phyloP scores from a whole-genome alignment of 2,888 invertebrate species.

The Trachelus stipa region DNA sequence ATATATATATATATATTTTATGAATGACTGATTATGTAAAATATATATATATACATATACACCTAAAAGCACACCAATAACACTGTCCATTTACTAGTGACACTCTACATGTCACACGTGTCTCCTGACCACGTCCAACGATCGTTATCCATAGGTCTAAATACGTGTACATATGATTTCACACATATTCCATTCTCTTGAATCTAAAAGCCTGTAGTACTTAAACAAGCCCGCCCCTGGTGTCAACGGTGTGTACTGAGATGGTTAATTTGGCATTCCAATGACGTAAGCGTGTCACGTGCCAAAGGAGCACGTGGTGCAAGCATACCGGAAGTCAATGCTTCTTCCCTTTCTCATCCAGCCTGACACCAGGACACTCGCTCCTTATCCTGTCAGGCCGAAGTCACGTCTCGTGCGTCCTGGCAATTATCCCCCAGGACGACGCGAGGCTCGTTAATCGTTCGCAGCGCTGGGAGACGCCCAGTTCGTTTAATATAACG shows the following conservation, averaged over 20 bases:
- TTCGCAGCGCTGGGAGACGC: constrained; percentile 43
- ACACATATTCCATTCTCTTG: background rate
- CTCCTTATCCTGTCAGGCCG: constrained; percentile 12
- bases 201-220: background rate
- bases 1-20: too few relatives aligned
- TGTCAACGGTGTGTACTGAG: background rate
- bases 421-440: constrained; percentile 53
- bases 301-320: background rate
- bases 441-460: constrained; percentile 32
- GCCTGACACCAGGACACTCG: background rate
- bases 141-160: too few relatives aligned
- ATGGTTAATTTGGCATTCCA: background rate
- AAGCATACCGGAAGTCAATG: background rate
- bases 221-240: background rate
- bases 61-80: too few relatives aligned
- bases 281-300: background rate
- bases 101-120: too few relatives aligned
- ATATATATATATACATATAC: too few relatives aligned
- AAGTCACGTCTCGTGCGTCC: constrained; percentile 52
- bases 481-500: background rate
- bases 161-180: too few relatives aligned
- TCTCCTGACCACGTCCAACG: too few relatives aligned
- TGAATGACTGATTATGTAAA: too few relatives aligned
- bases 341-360: background rate
- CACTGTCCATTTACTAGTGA: too few relatives aligned